Evolutionary conservation across 2,888 invertebrate species (phyloP).

Genomic region (Temnothorax rugatulus): DNA sequence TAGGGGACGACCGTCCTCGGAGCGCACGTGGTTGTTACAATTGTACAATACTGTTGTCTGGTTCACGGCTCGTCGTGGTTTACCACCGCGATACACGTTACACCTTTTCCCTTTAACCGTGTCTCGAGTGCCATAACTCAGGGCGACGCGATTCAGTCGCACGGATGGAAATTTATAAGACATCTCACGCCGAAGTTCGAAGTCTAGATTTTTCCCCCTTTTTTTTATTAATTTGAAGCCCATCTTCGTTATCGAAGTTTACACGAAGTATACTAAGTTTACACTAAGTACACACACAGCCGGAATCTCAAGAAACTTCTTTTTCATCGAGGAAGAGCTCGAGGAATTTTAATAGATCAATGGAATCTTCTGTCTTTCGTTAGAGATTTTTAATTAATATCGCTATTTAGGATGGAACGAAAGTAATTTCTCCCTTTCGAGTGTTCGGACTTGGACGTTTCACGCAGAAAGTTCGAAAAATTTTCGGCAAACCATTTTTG

Average conservation of each 20-base stretch:
- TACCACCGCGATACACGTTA: background rate
- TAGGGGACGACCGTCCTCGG: background rate
- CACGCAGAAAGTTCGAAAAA: background rate
- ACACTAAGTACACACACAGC: background rate
- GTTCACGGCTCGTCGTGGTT: background rate
- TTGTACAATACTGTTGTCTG: constrained; percentile 12
- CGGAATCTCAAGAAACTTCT: background rate
- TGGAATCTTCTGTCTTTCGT: background rate
- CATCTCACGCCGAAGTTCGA: background rate
- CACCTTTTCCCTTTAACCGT: background rate
- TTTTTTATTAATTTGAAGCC: background rate
- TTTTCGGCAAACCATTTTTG: background rate
- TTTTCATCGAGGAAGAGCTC: background rate
- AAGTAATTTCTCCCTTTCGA: background rate
- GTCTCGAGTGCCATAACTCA: background rate
- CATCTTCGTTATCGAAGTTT: background rate
- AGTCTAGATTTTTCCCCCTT: background rate
- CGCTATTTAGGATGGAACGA: background rate
- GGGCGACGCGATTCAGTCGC: background rate
- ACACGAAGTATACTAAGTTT: background rate
- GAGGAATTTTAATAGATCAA: constrained; percentile 6
- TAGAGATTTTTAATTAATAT: background rate
- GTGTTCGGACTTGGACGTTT: background rate
- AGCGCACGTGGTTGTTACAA: constrained; percentile 21
- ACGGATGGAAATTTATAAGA: background rate